These are phyloP conservation scores for Agrochola macilenta DNA, from an alignment of 2,888 invertebrate species.

Conservation along the genomic window DNA sequence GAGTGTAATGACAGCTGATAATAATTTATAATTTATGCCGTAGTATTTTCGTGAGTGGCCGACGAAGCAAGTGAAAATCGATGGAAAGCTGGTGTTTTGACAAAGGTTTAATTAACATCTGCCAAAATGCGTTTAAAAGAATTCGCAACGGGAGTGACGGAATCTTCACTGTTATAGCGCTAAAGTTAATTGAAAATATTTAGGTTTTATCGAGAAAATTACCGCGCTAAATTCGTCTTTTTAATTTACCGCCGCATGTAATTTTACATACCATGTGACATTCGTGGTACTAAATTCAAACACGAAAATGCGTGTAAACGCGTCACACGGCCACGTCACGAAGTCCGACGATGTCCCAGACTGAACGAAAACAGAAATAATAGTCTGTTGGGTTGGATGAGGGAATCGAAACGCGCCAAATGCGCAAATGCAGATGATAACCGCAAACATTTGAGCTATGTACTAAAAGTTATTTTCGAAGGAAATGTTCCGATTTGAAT, in stretches of 20 bases:
- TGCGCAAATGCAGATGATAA: conserved; percentile 59
- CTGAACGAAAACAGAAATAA: conserved; percentile 53
- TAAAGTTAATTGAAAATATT: conserved; percentile 4
- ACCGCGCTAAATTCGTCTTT: conserved; percentile 21
- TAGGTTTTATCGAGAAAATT: neutral
- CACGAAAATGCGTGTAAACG: neutral
- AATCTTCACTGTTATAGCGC: neutral
- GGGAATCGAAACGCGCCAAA: conserved; percentile 64
- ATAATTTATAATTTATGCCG: neutral
- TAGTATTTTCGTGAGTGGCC: neutral
- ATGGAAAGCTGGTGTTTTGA: neutral
- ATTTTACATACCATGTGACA: conserved; percentile 15
- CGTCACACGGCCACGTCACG: conserved; percentile 27
- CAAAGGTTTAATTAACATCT: neutral
- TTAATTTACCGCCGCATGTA: conserved; percentile 16
- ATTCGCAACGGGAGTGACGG: neutral
- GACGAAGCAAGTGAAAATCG: neutral
- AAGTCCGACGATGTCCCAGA: conserved; percentile 32
- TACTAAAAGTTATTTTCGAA: conserved; percentile 35
- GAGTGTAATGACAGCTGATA: neutral
- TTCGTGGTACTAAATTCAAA: conserved; percentile 11
- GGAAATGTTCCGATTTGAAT: conserved; percentile 8
- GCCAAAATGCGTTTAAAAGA: neutral
- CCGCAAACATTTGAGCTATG: conserved; percentile 37
- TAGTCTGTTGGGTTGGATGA: conserved; percentile 52